Conservation (phyloP, 2,888 invertebrate species). For the Ophraella communa region DNA sequence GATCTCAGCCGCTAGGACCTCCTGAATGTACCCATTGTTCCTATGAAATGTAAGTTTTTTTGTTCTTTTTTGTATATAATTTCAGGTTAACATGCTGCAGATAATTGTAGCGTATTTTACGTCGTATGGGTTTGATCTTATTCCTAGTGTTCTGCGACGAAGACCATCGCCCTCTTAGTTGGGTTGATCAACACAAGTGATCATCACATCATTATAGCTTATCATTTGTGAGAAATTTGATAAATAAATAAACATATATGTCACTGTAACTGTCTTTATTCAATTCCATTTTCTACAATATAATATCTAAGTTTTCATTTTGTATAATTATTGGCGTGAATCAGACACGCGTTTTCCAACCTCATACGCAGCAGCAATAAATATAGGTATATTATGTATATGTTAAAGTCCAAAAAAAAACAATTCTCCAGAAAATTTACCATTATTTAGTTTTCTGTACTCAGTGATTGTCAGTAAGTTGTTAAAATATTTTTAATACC, state of each 20-base stretch:
- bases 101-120: too few species aligned
- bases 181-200: too few species aligned
- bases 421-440: slow-evolving; percentile 20
- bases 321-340: slow-evolving; percentile 50
- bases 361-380: slow-evolving; percentile 57
- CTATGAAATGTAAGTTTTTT: too few species aligned
- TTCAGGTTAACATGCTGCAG: too few species aligned
- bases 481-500: slow-evolving; percentile 10
- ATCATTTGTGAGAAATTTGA: not conserved
- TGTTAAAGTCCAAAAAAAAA: slow-evolving; percentile 23
- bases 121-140: too few species aligned
- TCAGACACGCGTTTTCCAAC: slow-evolving; percentile 50
- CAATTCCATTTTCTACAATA: slow-evolving; percentile 60
- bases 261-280: slow-evolving; percentile 57
- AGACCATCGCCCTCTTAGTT: too few species aligned
- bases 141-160: too few species aligned
- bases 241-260: slow-evolving; percentile 11
- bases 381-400: slow-evolving; percentile 47
- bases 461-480: slow-evolving; percentile 30
- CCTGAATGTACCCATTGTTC: too few species aligned
- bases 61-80: too few species aligned
- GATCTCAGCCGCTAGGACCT: too few species aligned
- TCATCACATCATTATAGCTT: too few species aligned
- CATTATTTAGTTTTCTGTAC: slow-evolving; percentile 15
- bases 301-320: slow-evolving; percentile 44